These are phyloP conservation scores for Corythornis madagascariensis DNA, from an alignment of 2,113 vertebrate genomes.

Conservation along the genomic window DNA sequence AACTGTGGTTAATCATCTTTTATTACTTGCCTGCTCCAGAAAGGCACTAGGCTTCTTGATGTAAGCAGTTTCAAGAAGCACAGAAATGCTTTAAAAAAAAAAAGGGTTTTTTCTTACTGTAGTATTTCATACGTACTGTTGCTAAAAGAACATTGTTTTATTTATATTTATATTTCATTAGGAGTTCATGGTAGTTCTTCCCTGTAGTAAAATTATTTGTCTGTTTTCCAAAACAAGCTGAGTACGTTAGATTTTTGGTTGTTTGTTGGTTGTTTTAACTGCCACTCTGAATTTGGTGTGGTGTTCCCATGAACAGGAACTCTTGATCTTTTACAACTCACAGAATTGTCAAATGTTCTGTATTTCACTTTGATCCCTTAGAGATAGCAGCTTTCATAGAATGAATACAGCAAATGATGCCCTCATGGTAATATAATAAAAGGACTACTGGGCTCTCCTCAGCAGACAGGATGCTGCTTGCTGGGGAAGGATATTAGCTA, in stretches of 20 bases:
- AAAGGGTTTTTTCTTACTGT: background rate
- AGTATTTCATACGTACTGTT: background rate
- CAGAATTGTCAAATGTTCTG: background rate
- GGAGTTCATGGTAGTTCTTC: background rate
- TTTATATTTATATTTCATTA: conserved; percentile 30
- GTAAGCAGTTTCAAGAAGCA: background rate
- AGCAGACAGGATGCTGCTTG: background rate
- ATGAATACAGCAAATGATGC: background rate
- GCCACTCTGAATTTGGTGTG: background rate
- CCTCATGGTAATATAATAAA: rapidly evolving
- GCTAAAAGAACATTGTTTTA: background rate
- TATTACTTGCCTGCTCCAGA: background rate
- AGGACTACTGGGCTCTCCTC: background rate
- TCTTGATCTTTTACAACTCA: background rate
- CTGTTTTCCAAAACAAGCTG: background rate
- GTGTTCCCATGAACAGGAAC: background rate
- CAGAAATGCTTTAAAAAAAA: background rate
- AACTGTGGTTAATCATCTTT: background rate
- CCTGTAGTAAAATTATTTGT: background rate
- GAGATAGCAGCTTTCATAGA: background rate
- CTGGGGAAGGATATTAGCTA: rapidly evolving
- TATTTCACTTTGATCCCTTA: background rate
- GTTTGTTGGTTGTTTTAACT: background rate
- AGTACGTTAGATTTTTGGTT: background rate
- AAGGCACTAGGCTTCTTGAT: background rate